Evolutionary conservation across 2,113 vertebrate species (phyloP).

Genomic region (Sorex fumeus): DNA sequence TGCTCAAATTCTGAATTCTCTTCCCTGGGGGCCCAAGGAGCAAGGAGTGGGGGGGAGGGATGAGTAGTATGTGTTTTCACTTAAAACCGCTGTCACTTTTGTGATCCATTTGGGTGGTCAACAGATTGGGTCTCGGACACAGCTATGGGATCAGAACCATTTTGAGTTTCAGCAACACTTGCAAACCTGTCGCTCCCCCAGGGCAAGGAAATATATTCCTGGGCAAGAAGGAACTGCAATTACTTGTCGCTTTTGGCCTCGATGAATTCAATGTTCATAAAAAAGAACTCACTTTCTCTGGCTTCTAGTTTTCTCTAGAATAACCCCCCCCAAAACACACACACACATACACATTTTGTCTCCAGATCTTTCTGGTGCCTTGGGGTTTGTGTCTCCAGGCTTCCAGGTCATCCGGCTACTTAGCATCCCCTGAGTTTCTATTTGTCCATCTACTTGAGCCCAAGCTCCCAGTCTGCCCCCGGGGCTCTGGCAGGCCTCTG

Average conservation of each 20-base stretch:
- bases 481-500: background rate
- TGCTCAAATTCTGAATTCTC: background rate
- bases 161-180: background rate
- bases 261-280: background rate
- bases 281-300: background rate
- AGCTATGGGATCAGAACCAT: background rate
- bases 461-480: accelerated
- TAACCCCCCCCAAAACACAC: no score
- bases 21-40: background rate
- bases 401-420: no score
- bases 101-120: conserved; percentile 6
- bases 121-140: conserved; percentile 11
- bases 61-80: background rate
- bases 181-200: background rate
- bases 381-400: no score
- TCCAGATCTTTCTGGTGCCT: no score
- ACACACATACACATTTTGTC: no score
- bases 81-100: conserved; percentile 5
- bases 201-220: background rate
- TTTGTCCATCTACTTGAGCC: no score
- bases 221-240: background rate
- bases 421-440: no score
- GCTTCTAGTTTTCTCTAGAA: background rate
- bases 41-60: no score
- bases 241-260: background rate